phyloP scores from a whole-genome alignment of 2,113 vertebrate genomes.

The Chlamydotis undulata region DNA sequence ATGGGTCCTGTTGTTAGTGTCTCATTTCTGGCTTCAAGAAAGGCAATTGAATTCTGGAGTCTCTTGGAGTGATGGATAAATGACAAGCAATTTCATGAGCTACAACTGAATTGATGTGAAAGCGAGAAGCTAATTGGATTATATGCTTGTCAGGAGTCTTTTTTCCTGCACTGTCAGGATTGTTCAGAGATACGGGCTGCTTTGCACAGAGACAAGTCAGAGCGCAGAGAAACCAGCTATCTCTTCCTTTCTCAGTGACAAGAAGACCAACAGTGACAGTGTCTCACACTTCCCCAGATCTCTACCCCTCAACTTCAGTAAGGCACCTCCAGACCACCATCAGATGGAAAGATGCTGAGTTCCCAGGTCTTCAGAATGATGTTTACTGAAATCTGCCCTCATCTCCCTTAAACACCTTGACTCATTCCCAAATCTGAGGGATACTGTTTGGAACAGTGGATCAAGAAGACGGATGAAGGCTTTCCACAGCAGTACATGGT shows the following conservation, averaged over 20 bases:
- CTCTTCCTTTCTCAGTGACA: neutral
- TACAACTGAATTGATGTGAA: constrained; percentile 21
- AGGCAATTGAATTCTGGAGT: neutral
- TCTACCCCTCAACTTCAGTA: neutral
- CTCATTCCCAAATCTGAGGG: neutral
- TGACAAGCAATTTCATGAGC: constrained; percentile 22
- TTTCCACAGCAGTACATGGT: neutral
- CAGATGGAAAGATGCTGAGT: neutral
- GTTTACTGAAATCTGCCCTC: neutral
- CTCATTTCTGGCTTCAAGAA: neutral
- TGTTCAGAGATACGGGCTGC: neutral
- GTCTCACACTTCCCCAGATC: neutral
- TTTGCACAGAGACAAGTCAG: neutral
- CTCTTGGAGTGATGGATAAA: constrained; percentile 24
- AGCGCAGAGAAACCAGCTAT: neutral
- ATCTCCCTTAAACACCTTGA: neutral
- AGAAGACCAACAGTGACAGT: neutral
- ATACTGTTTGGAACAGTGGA: neutral
- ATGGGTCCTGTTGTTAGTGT: neutral
- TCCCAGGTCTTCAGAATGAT: neutral
- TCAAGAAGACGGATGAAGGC: neutral
- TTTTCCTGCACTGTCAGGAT: neutral
- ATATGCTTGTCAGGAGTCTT: constrained; percentile 34
- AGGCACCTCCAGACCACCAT: neutral
- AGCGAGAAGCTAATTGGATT: constrained; percentile 5